These are phyloP conservation scores for Otolemur crassicaudatus DNA, from an alignment of 2,797 vertebrate genomes.

Conservation along the genomic window DNA sequence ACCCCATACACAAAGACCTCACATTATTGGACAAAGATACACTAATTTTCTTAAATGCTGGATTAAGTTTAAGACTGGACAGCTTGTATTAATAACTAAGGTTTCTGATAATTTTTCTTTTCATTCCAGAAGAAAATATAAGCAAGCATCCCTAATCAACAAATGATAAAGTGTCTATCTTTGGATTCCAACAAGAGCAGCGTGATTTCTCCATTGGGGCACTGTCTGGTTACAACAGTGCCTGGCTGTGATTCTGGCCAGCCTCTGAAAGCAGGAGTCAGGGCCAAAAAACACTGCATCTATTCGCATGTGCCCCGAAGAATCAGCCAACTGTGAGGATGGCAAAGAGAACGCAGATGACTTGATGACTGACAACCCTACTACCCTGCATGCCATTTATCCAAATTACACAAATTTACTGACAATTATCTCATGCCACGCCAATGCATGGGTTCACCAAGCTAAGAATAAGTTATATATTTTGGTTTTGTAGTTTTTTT, in stretches of 20 bases:
- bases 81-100: conserved; percentile 63
- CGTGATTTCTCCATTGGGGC: background rate
- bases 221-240: conserved; percentile 59
- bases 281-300: conserved; percentile 36
- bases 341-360: conserved; percentile 30
- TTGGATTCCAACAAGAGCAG: conserved; percentile 57
- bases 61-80: conserved; percentile 50
- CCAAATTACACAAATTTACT: conserved; percentile 50
- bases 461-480: conserved; percentile 8
- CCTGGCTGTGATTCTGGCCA: conserved; percentile 28
- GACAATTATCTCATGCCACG: background rate
- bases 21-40: conserved; percentile 61
- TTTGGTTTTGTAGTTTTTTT: background rate
- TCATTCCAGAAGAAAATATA: conserved; percentile 55
- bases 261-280: conserved; percentile 41
- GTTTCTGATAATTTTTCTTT: conserved; percentile 64
- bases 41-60: conserved; percentile 61
- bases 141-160: conserved; percentile 58
- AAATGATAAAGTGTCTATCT: conserved; percentile 69
- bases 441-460: background rate
- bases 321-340: conserved; percentile 60
- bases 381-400: conserved; percentile 34
- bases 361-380: conserved; percentile 22
- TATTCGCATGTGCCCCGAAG: conserved; percentile 46
- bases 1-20: conserved; percentile 63